Percentiles rank a stretch among this genome's conserved stretches.
phyloP scores from a whole-genome alignment of 2,113 vertebrate species.

The Fulica atra region DNA sequence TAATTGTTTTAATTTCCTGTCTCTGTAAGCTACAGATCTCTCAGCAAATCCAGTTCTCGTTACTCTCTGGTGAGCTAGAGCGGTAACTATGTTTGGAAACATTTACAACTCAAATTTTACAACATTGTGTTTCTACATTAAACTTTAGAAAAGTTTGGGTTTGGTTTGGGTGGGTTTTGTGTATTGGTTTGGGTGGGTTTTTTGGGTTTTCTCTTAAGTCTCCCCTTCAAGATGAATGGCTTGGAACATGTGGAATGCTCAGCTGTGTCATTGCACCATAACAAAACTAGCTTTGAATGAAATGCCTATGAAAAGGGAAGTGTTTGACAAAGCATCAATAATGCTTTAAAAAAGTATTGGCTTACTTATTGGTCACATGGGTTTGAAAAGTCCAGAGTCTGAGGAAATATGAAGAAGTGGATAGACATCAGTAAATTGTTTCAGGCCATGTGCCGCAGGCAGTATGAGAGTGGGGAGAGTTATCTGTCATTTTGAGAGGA shows the following conservation, averaged over 20 bases:
- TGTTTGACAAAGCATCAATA: not conserved
- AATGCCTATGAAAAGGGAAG: not conserved
- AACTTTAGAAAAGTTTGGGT: not conserved
- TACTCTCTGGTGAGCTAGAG: conserved; percentile 8
- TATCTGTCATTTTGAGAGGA: not conserved
- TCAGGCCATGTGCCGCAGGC: not conserved
- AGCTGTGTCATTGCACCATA: not conserved
- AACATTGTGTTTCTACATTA: not conserved
- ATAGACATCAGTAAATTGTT: not conserved
- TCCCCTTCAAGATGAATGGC: not conserved
- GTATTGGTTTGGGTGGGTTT: no score
- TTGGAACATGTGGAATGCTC: not conserved
- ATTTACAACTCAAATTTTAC: not conserved
- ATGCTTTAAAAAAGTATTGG: not conserved
- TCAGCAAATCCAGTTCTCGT: not conserved
- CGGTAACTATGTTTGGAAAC: not conserved
- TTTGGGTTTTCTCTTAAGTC: not conserved
- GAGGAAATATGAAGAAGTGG: not conserved
- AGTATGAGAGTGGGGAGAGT: not conserved
- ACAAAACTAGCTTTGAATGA: not conserved
- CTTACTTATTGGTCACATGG: not conserved
- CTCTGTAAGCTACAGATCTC: not conserved
- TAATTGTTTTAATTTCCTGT: conserved; percentile 35
- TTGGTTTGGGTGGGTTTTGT: not conserved
- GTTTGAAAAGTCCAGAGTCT: not conserved